Evolutionary conservation across 2,888 invertebrate genomes (phyloP).

Genomic region (Drosophila mimica): DNA sequence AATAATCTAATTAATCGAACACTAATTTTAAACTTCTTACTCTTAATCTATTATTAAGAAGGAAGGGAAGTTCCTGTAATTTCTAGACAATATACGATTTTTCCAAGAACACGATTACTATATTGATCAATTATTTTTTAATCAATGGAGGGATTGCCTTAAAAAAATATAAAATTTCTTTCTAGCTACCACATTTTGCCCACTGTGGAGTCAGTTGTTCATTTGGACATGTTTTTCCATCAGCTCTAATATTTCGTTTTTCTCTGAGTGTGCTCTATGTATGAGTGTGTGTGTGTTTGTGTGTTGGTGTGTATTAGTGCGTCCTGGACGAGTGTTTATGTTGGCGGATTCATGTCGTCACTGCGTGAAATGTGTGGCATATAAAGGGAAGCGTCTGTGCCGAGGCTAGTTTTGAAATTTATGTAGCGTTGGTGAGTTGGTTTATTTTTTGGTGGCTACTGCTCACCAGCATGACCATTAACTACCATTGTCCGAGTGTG

Average conservation of each 20-base stretch:
- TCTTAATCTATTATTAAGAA: not conserved
- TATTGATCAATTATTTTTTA: not conserved
- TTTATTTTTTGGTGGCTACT: conserved; percentile 69
- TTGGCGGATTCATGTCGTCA: conserved; percentile 81
- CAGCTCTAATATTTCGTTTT: conserved; percentile 61
- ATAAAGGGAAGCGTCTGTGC: conserved; percentile 52
- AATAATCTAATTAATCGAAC: not conserved
- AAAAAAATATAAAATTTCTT: not conserved
- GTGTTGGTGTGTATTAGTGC: conserved; percentile 43
- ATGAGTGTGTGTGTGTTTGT: conserved; percentile 17
- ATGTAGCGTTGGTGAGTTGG: conserved; percentile 79
- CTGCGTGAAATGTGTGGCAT: conserved; percentile 81
- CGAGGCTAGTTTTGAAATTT: conserved; percentile 79
- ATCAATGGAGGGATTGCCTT: not conserved
- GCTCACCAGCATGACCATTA: conserved; percentile 72
- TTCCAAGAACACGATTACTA: not conserved
- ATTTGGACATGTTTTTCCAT: conserved; percentile 61
- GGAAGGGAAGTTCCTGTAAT: not conserved
- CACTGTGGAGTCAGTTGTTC: conserved; percentile 48
- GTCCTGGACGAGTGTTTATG: conserved; percentile 72
- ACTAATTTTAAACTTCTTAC: not conserved
- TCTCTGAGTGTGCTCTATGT: conserved; percentile 38
- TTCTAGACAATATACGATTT: not conserved
- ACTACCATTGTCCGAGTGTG: conserved; percentile 71
- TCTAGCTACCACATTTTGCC: not conserved